Evolutionary conservation across 2,113 vertebrate genomes (phyloP), one percentile per base, ranked within the genome.

Genomic region (Lagopus leucura): DNA sequence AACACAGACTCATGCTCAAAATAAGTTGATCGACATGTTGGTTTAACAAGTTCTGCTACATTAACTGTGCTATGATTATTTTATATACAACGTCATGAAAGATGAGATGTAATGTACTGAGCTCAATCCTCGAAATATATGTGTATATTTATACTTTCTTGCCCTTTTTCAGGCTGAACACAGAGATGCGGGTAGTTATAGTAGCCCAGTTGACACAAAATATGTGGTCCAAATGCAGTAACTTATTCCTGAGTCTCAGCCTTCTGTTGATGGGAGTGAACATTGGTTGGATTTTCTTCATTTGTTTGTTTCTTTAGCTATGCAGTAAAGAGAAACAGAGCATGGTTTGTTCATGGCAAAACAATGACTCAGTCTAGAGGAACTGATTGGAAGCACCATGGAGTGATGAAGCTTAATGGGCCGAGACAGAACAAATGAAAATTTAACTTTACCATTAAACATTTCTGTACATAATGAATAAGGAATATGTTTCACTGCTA

Each of bases 31-130:
- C 58, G 88, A 25, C 32, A 11, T 43, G 70, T n/a, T 55, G 71
- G 24, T 86, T 89, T 66, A 78, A 88, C 57, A 81, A 67, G 50
- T 80, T 95, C 42, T 70, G 79, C 21, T 93, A 25, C 78, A 32
- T 85, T 86, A 72, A 80, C 55, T 73, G 47, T 74, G 58, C 66
- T n/a, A 36, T 74, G 50, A 24, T 72, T 92, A 17, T 87, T 89
- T 93, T 57, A 66, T 79, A 12, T 45, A 6, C 19, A 8, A 73
- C 6, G 2, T 52, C 30, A 15, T 76, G 71, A 27, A 90, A 90
- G 65, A 71, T 25, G 25, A 42, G 36, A 77, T 67, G 25, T n/a
- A 3, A 25, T 84, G 8, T 58, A 9, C n/a, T 34, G 50, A 80
- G 36, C 48, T 66, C n/a, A 73, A 6, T 0, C 2, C 30, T 91